phyloP scores from a whole-genome alignment of 2,797 vertebrate genomes.

The Pachyuromys duprasi region DNA sequence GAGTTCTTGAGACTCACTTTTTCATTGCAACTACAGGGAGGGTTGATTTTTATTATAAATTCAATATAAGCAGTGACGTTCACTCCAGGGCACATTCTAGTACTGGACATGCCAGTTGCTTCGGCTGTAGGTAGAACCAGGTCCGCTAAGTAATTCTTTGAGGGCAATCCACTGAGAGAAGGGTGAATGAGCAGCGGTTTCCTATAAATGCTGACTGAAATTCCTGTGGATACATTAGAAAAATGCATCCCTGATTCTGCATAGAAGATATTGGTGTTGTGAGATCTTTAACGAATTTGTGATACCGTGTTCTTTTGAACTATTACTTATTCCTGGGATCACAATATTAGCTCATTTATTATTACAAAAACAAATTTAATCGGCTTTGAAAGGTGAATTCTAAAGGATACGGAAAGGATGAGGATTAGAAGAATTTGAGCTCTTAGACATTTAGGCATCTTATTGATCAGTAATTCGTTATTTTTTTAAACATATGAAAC shows the following conservation, averaged over 20 bases:
- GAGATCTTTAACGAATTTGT: conserved; percentile 5
- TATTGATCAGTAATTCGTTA: conserved; percentile 16
- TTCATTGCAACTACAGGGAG: conserved; percentile 3
- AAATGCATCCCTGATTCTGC: conserved; percentile 8
- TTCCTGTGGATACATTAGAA: neutral
- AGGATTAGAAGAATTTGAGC: conserved; percentile 6
- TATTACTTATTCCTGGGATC: neutral
- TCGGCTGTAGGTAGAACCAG: neutral
- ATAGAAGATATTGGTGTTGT: neutral
- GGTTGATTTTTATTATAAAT: conserved; percentile 47
- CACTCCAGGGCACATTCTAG: neutral
- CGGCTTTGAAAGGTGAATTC: neutral
- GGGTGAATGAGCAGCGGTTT: conserved; percentile 48
- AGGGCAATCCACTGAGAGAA: conserved; percentile 32
- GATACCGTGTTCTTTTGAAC: neutral
- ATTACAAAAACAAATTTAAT: conserved; percentile 19
- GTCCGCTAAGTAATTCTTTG: conserved; percentile 42
- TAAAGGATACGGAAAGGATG: conserved; percentile 28
- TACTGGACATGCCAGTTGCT: neutral
- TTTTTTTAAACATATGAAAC: neutral
- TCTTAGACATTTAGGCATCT: conserved; percentile 31
- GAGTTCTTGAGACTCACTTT: conserved; percentile 47
- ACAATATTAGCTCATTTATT: conserved; percentile 28
- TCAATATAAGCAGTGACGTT: conserved; percentile 34
- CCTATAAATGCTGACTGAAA: conserved; percentile 29